Evolutionary conservation across 1,140 invertebrate genomes (phyloP).

Genomic region (Ceratina australensis): DNA sequence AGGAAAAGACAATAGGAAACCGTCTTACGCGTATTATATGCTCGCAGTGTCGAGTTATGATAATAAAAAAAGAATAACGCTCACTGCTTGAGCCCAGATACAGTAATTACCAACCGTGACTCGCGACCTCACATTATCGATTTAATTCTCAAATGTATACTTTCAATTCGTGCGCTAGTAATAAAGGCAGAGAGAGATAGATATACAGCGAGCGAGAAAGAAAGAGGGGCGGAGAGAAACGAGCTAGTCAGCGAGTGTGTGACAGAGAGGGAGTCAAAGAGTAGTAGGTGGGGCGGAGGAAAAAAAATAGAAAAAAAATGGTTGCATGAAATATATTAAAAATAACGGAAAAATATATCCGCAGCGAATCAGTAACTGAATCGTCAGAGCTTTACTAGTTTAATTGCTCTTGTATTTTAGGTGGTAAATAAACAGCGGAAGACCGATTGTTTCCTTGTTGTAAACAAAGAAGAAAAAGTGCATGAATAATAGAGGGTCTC

Average conservation of each 20-base stretch:
- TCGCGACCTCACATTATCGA: slow-evolving; percentile 61
- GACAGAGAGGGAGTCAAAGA: background rate
- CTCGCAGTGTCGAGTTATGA: slow-evolving; percentile 30
- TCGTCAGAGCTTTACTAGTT: slow-evolving; percentile 1
- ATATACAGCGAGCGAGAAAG: background rate
- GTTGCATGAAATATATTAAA: background rate
- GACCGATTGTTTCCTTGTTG: background rate
- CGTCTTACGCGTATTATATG: slow-evolving; percentile 39
- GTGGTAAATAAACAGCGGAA: slow-evolving; percentile 19
- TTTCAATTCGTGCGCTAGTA: slow-evolving; percentile 58
- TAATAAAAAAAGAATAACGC: slow-evolving; percentile 42
- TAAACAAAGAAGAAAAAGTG: background rate
- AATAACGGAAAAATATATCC: slow-evolving; percentile 6
- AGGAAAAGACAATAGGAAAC: slow-evolving; percentile 35
- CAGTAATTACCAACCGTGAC: slow-evolving; percentile 57
- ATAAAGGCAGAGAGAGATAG: slow-evolving; percentile 21
- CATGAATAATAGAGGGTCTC: slow-evolving; percentile 18
- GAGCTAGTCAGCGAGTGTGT: background rate
- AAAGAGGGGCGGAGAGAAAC: background rate
- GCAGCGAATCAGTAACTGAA: slow-evolving; percentile 20
- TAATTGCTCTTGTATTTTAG: background rate
- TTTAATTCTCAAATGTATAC: slow-evolving; percentile 65
- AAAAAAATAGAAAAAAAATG: slow-evolving; percentile 10
- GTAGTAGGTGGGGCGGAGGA: background rate
- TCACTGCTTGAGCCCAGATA: slow-evolving; percentile 33